These are phyloP conservation scores for Morbakka virulenta DNA, from an alignment of 30 jellyfish, hydroid and myxozoan genomes.

Conservation along the genomic window DNA sequence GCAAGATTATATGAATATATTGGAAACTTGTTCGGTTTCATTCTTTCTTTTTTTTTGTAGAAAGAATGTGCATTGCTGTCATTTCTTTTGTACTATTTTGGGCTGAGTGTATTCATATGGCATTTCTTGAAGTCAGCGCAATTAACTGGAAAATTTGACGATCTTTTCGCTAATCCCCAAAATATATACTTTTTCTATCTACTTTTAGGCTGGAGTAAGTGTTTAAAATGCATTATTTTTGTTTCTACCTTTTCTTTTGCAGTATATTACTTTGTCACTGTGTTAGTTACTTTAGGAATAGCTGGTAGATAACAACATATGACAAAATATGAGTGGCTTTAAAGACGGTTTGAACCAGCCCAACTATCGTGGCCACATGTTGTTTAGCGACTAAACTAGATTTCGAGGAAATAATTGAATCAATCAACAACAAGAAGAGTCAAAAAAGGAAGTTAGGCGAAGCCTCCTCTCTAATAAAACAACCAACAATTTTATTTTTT, in stretches of 20 bases:
- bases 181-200: constrained; percentile 78
- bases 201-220: constrained; percentile 98
- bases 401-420: too few species aligned
- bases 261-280: background rate
- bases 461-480: too few species aligned
- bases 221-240: too few species aligned
- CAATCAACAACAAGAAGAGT: too few species aligned
- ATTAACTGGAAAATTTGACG: constrained; percentile 95
- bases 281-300: background rate
- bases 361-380: too few species aligned
- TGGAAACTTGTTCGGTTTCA: background rate
- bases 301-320: background rate
- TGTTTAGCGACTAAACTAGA: too few species aligned
- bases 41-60: constrained; percentile 30
- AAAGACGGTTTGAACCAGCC: too few species aligned
- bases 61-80: constrained; percentile 66
- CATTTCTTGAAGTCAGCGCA: constrained; percentile 97
- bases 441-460: too few species aligned
- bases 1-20: too few species aligned
- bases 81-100: constrained; percentile 86
- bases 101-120: constrained; percentile 94
- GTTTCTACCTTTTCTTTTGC: background rate
- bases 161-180: constrained; percentile 81
- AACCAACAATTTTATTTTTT: too few species aligned
- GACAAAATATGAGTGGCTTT: too few species aligned